These are phyloP conservation scores for Meloidogyne exigua DNA, from an alignment of 1,140 invertebrate species.

Conservation along the genomic window DNA sequence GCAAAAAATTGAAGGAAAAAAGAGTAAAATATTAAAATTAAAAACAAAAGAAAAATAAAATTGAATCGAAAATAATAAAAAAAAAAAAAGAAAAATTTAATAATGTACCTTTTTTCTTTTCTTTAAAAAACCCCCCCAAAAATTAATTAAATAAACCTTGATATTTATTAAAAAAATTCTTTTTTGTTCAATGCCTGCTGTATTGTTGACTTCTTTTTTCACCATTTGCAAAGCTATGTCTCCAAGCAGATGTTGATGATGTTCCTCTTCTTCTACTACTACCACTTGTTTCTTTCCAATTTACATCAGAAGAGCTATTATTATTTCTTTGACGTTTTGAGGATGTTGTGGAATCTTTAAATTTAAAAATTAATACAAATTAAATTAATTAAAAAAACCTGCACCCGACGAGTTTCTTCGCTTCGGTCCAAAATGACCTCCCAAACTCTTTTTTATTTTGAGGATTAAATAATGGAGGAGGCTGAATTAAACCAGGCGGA, in stretches of 20 bases:
- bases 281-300: neutral
- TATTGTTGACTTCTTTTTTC: neutral
- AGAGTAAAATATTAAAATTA: neutral
- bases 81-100: neutral
- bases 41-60: neutral
- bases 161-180: neutral
- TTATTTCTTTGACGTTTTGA: neutral
- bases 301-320: neutral
- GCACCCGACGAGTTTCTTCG: conserved; percentile 9
- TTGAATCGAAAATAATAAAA: neutral
- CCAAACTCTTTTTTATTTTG: neutral
- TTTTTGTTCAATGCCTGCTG: neutral
- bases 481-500: conserved; percentile 16
- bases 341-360: neutral
- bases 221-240: neutral
- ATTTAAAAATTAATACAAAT: neutral
- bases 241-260: no score
- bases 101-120: neutral
- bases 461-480: conserved; percentile 1
- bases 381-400: neutral
- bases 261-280: neutral
- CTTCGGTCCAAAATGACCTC: conserved; percentile 7
- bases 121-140: no score
- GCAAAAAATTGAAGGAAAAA: no score
- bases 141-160: neutral